A percentile compares a stretch with the other conserved stretches of the same genome.
These are phyloP conservation scores for Squalus acanthias DNA, from an alignment of 2,797 vertebrate genomes.

Conservation along the genomic window DNA sequence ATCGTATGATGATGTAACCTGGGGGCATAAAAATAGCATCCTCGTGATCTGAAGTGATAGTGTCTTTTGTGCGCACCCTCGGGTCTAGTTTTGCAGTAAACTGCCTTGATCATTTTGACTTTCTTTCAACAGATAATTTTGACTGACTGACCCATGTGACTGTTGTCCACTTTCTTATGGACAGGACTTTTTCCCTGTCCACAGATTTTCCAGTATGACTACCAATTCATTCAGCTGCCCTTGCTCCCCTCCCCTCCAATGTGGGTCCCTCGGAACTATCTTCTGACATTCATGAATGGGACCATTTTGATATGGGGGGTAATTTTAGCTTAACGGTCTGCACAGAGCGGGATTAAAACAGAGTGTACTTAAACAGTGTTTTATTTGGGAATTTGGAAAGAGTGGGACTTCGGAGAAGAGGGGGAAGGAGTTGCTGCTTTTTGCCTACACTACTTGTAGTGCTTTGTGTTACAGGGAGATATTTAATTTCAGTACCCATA, in stretches of 20 bases:
- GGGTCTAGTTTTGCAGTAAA: neutral
- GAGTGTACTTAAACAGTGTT: too few relatives aligned
- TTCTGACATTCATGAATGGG: neutral
- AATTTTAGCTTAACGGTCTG: neutral
- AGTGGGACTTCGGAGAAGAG: too few relatives aligned
- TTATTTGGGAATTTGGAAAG: too few relatives aligned
- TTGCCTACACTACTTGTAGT: too few relatives aligned
- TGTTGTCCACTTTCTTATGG: neutral
- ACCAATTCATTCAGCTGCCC: neutral
- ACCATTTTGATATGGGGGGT: neutral
- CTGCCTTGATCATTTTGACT: neutral
- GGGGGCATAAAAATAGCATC: too few relatives aligned
- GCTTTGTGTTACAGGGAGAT: too few relatives aligned
- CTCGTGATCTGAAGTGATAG: neutral
- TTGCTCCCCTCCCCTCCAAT: neutral
- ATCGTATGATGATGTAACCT: neutral
- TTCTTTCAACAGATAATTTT: neutral
- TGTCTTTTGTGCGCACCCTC: neutral
- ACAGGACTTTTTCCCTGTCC: neutral
- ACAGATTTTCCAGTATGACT: neutral
- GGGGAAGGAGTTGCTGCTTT: too few relatives aligned
- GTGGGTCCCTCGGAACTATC: neutral
- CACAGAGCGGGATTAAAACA: too few relatives aligned
- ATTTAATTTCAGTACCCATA: too few relatives aligned
- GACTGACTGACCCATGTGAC: neutral